Evolutionary conservation across 2,113 vertebrate species (phyloP).

Genomic region (Cromileptes altivelis): DNA sequence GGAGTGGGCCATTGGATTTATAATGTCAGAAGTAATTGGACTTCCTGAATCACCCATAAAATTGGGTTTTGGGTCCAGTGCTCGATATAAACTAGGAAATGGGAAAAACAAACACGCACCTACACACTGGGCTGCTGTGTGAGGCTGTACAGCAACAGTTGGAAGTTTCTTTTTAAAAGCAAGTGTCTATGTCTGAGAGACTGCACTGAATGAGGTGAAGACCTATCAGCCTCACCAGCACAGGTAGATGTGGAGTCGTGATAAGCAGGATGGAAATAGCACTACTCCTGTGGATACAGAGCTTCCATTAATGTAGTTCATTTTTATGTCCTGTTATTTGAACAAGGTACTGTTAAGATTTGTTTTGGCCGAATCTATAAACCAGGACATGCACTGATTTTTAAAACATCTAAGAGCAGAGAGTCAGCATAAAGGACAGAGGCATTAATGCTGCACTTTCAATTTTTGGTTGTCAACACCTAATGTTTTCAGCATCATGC

Average conservation of each 20-base stretch:
- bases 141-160: not conserved
- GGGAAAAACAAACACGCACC: not conserved
- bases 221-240: not conserved
- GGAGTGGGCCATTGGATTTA: conserved; percentile 22
- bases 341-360: not conserved
- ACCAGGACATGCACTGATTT: not conserved
- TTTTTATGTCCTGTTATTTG: not conserved
- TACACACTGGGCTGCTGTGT: not conserved
- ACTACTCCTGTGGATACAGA: not conserved
- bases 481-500: not conserved
- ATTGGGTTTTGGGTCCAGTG: not conserved
- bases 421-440: not conserved
- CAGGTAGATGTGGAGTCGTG: conserved; percentile 1
- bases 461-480: not conserved
- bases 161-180: not conserved
- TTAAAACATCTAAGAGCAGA: not conserved
- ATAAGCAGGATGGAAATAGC: conserved; percentile 2
- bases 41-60: conserved; percentile 18
- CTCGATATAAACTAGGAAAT: not conserved
- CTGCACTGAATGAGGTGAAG: conserved; percentile 12
- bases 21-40: conserved; percentile 32
- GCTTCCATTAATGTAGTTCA: not conserved
- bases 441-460: not conserved
- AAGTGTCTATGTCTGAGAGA: not conserved
- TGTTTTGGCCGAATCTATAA: not conserved